phyloP scores from a whole-genome alignment of 2,113 vertebrate genomes.

The Zosterops pallidus region DNA sequence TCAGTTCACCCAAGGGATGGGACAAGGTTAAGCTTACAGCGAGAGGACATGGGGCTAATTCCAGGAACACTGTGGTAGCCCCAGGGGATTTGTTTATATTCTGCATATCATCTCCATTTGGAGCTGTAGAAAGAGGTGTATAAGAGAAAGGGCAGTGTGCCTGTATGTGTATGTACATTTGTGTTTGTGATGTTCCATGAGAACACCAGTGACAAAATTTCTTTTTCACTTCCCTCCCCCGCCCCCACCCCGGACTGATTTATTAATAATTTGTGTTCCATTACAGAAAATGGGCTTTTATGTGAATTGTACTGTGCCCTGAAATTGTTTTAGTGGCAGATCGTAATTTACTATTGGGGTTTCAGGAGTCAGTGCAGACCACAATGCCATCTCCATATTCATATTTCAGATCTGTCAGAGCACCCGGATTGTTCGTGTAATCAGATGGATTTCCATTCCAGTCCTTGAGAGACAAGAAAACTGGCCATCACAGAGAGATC shows the following conservation, averaged over 20 bases:
- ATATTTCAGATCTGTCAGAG: constrained; percentile 77
- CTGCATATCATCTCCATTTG: neutral
- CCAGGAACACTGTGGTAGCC: neutral
- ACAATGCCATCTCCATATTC: constrained; percentile 77
- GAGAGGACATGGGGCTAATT: neutral
- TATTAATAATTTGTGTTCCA: constrained; percentile 71
- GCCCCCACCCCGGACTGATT: constrained; percentile 1
- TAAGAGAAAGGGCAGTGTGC: neutral
- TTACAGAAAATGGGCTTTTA: constrained; percentile 51
- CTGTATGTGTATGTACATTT: neutral
- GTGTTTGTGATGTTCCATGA: neutral
- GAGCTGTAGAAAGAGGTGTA: neutral
- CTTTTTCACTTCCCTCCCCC: neutral
- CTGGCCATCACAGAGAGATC: constrained; percentile 71
- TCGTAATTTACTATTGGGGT: constrained; percentile 62
- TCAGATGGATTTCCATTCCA: constrained; percentile 70
- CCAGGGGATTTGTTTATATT: neutral
- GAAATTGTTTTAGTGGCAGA: constrained; percentile 63
- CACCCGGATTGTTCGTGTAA: constrained; percentile 66
- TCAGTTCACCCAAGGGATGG: neutral
- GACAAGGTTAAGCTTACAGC: neutral
- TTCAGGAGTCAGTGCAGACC: constrained; percentile 61
- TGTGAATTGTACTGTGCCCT: constrained; percentile 47
- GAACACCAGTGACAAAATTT: neutral
- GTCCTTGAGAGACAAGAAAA: constrained; percentile 75